Base-by-base conservation (phyloP, 2,113 vertebrate species). In the Lamprologus ornatipinnis region DNA sequence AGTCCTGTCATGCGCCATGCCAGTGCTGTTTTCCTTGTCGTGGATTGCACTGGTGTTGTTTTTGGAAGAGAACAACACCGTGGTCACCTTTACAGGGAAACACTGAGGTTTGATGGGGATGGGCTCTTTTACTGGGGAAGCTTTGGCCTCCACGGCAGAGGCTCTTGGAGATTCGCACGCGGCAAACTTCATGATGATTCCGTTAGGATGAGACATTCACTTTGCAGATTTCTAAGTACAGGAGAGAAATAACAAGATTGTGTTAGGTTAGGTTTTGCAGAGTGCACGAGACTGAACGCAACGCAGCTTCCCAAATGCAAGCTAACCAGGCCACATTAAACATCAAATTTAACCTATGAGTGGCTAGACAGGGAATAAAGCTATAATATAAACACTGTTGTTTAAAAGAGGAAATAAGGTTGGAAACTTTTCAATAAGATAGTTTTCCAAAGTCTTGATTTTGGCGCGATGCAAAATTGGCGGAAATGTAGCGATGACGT, bases 11-110 rank as follows among this genome's bases (percentile, higher is more conserved):
- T 86, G 51, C 8, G 54, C 85, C 6, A n/a, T 80, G 37, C 9
- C 63, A 4, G 70, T 54, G 45, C 73, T 87, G 90, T 97, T 97
- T 49, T 97, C 96, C 84, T 97, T 97, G 90, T 96, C 90, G 51
- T 93, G 89, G 28, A 88, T 84, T 4, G 91, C 80, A 73, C 35
- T 91, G 26, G 73, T 40, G 65, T 9, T 37, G 58, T 89, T 54
- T 40, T 89, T 83, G 12, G 68, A 42, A 6, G 85, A 58, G 15
- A 87, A 86, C 68, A 73, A 4, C 17, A 23, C 45, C 0, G 19
- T 81, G 15, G 88, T 82, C 73, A 51, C 82, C 6, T 11, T 47
- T 7, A 47, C 26, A 12, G 89, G 70, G 2, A 49, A 80, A 21
- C 82, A 70, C 9, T 42, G 86, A 1, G 93, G 81, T 73, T 95